These are phyloP conservation scores for Platyura marginata DNA, from an alignment of 1,140 invertebrate species.

Conservation along the genomic window DNA sequence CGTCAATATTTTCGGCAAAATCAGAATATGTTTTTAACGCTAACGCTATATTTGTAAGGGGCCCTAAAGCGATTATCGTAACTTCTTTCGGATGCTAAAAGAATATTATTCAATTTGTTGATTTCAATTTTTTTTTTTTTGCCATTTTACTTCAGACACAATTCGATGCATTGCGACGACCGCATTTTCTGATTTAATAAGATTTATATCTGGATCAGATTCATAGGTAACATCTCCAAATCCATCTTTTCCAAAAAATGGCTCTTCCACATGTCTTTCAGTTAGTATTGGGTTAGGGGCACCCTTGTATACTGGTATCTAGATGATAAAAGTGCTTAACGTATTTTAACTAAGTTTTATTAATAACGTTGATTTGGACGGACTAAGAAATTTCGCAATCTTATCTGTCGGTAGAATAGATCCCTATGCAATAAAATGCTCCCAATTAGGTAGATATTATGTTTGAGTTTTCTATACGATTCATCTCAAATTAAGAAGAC, in stretches of 20 bases:
- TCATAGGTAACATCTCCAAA: slow-evolving; percentile 33
- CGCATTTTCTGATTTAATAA: slow-evolving; percentile 13
- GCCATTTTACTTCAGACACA: slow-evolving; percentile 23
- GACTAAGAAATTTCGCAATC: neutral
- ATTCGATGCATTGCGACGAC: slow-evolving; percentile 28
- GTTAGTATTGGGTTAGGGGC: slow-evolving; percentile 29
- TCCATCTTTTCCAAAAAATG: slow-evolving; percentile 36
- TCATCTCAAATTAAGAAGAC: too few species aligned
- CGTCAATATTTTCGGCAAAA: slow-evolving; percentile 38
- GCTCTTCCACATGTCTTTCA: slow-evolving; percentile 10
- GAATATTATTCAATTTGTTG: too few species aligned
- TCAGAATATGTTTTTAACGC: slow-evolving; percentile 44
- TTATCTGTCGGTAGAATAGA: neutral
- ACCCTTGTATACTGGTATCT: slow-evolving; percentile 48
- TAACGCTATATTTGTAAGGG: slow-evolving; percentile 59
- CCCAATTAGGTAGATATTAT: too few species aligned
- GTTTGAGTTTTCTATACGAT: too few species aligned
- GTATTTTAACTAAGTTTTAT: neutral
- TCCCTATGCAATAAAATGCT: too few species aligned
- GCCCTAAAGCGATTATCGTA: slow-evolving; percentile 43
- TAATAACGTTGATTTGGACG: neutral
- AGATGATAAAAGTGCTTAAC: slow-evolving; percentile 5
- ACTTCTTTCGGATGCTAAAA: slow-evolving; percentile 26
- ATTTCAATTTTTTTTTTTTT: too few species aligned
- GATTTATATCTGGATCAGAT: slow-evolving; percentile 6